A percentile compares a stretch with the other conserved stretches of the same genome.
phyloP scores from a whole-genome alignment of 2,888 invertebrate species.

The Harpalus rufipes region DNA sequence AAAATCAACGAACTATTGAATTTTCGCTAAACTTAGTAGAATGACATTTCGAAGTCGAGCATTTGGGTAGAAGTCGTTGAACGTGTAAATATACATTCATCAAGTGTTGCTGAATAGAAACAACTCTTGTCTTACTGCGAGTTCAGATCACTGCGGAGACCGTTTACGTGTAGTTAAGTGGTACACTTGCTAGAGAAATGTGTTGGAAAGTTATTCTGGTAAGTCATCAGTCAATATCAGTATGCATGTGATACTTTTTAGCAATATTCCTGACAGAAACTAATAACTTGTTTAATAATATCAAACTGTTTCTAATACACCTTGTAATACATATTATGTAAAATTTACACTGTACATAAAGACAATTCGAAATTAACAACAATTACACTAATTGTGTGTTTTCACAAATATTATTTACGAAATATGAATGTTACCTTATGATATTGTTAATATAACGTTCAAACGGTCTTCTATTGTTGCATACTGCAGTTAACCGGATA shows the following conservation, averaged over 20 bases:
- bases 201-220: conserved; percentile 63
- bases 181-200: conserved; percentile 61
- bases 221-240: conserved; percentile 30
- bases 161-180: conserved; percentile 45
- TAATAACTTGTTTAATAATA: no score
- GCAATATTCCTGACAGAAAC: no score
- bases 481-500: no score
- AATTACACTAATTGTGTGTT: no score
- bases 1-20: conserved; percentile 13
- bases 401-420: no score
- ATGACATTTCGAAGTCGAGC: conserved; percentile 9
- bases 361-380: no score
- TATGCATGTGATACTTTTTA: neutral
- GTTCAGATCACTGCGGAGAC: conserved; percentile 8
- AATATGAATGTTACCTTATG: no score
- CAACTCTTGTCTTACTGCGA: conserved; percentile 5
- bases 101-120: conserved; percentile 49
- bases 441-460: no score
- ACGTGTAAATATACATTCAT: conserved; percentile 41
- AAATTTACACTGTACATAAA: no score
- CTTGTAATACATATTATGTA: no score
- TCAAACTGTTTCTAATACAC: no score
- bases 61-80: conserved; percentile 20
- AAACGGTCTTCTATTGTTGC: no score
- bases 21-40: conserved; percentile 14